A percentile compares a stretch with the other conserved stretches of the same genome.
Evolutionary conservation across 2,113 vertebrate species (phyloP).

Genomic region (Silurus meridionalis): DNA sequence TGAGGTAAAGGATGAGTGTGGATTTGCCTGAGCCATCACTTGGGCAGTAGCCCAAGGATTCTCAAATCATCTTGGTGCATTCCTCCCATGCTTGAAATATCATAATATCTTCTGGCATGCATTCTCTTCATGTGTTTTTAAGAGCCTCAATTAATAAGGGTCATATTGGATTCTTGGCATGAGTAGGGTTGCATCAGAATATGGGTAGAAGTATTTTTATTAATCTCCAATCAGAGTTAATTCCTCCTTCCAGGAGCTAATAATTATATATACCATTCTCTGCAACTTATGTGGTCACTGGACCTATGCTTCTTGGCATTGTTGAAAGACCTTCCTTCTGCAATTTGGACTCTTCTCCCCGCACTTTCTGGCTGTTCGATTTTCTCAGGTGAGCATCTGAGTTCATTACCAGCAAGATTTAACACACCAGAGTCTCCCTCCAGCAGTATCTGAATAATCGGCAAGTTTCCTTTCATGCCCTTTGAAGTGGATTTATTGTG

Average conservation of each 20-base stretch:
- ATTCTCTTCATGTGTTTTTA: not conserved
- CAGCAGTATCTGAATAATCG: not conserved
- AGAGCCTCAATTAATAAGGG: not conserved
- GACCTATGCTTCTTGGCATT: not conserved
- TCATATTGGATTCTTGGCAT: not conserved
- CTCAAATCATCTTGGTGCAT: not conserved
- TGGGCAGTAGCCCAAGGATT: not conserved
- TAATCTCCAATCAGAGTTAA: not conserved
- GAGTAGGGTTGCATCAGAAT: not conserved
- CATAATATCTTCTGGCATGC: not conserved
- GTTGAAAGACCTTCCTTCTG: not conserved
- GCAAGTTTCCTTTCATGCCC: not conserved
- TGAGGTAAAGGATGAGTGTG: not conserved
- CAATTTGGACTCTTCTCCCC: not conserved
- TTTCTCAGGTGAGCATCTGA: not conserved
- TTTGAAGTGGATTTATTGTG: slow-evolving; percentile 14
- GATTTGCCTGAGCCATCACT: not conserved
- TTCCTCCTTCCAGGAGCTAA: not conserved
- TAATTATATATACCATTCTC: not conserved
- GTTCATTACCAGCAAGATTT: not conserved
- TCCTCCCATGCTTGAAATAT: not conserved
- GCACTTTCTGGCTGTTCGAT: not conserved
- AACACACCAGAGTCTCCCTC: not conserved
- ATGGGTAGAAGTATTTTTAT: not conserved
- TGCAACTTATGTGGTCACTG: not conserved